Evolutionary conservation across 1,140 invertebrate genomes (phyloP).

Genomic region (Polypedilum vanderplanki): DNA sequence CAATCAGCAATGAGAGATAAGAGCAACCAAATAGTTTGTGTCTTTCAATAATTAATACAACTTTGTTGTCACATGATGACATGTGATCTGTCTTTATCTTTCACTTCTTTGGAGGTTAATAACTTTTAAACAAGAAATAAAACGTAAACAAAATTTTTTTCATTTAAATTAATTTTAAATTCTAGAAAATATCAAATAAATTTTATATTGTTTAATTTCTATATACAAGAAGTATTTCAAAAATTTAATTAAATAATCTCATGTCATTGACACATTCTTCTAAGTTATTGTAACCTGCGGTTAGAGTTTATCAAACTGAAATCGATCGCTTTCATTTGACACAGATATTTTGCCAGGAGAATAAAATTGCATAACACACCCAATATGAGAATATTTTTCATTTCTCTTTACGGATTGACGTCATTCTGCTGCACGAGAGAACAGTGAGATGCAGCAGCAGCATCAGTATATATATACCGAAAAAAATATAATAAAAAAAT

Average conservation of each 20-base stretch:
- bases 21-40: neutral
- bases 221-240: no score
- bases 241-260: no score
- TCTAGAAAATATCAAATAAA: no score
- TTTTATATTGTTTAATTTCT: no score
- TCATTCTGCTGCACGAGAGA: neutral
- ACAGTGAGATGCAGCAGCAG: neutral
- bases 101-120: no score
- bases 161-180: no score
- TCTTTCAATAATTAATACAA: neutral
- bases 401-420: neutral
- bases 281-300: no score
- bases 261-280: no score
- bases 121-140: no score
- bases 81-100: no score
- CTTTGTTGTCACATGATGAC: neutral
- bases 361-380: neutral
- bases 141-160: no score
- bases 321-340: neutral
- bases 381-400: neutral
- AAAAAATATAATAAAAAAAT: slow-evolving; percentile 2
- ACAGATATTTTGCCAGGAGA: neutral
- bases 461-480: neutral
- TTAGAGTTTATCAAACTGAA: no score
- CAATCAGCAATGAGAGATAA: neutral